A percentile compares a stretch with the other conserved stretches of the same genome.
Evolutionary conservation across 2,888 invertebrate genomes (phyloP).

Genomic region (Pollenia amentaria): DNA sequence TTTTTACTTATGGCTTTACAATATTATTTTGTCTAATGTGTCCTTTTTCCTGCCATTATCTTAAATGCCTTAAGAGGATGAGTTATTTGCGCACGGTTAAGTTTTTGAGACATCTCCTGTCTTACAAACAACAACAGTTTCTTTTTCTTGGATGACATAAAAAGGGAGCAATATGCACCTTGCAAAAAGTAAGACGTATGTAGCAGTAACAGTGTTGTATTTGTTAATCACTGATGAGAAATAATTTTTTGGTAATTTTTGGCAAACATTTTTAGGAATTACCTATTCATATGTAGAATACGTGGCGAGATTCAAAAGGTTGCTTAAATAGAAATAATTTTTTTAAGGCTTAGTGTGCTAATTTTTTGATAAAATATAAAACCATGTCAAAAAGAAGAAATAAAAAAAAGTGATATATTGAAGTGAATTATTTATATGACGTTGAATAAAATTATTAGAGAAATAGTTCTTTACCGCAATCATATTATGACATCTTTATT

Average conservation of each 20-base stretch:
- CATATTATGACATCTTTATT: too few relatives aligned
- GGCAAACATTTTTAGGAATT: background rate
- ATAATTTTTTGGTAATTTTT: slow-evolving; percentile 46
- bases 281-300: background rate
- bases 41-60: slow-evolving; percentile 82
- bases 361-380: too few relatives aligned
- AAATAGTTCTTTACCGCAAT: too few relatives aligned
- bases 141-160: background rate
- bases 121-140: background rate
- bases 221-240: slow-evolving; percentile 36
- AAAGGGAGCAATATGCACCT: background rate
- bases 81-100: slow-evolving; percentile 83
- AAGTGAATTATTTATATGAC: too few relatives aligned
- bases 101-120: slow-evolving; percentile 36
- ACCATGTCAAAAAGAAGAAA: too few relatives aligned
- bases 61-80: slow-evolving; percentile 77
- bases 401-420: too few relatives aligned
- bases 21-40: slow-evolving; percentile 69
- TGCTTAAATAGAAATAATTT: too few relatives aligned
- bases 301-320: background rate
- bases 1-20: slow-evolving; percentile 41
- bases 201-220: background rate
- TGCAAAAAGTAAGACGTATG: too few relatives aligned
- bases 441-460: too few relatives aligned
- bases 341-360: too few relatives aligned